These are phyloP conservation scores for Lithophane socia DNA, from an alignment of 2,888 invertebrate species.

Conservation along the genomic window DNA sequence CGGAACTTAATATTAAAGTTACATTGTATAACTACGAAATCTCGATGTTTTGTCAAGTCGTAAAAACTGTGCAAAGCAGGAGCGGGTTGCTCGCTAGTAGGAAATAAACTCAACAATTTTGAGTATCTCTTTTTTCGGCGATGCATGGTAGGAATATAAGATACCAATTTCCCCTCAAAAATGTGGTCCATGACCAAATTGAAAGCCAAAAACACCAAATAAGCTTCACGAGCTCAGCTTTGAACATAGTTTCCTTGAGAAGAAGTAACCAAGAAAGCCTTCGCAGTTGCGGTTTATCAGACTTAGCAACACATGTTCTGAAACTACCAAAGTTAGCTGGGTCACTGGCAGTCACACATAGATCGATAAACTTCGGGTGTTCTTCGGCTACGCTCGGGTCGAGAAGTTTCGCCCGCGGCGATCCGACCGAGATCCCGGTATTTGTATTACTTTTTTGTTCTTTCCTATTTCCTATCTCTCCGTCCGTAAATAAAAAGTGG, in stretches of 20 bases:
- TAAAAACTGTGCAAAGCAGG: too few relatives aligned
- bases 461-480: conserved; percentile 38
- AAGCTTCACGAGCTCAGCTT: not conserved
- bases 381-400: conserved; percentile 39
- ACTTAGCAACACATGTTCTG: conserved; percentile 13
- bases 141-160: not conserved
- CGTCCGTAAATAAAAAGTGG: conserved; percentile 48
- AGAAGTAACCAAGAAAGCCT: conserved; percentile 1
- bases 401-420: conserved; percentile 61
- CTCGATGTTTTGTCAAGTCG: too few relatives aligned
- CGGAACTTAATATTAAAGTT: too few relatives aligned
- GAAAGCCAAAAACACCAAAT: not conserved
- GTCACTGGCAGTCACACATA: conserved; percentile 45
- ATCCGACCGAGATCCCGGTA: conserved; percentile 46
- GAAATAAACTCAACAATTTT: not conserved
- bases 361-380: conserved; percentile 68
- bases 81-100: too few relatives aligned
- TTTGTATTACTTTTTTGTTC: conserved; percentile 58
- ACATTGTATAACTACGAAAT: too few relatives aligned
- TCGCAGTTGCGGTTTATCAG: conserved; percentile 10
- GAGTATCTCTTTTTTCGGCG: not conserved
- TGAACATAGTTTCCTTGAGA: not conserved
- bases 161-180: not conserved
- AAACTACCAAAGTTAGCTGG: conserved; percentile 36
- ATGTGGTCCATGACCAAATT: not conserved